Evolutionary conservation across 1,140 invertebrate genomes (phyloP).

Genomic region (Protaetia brevitarsis): DNA sequence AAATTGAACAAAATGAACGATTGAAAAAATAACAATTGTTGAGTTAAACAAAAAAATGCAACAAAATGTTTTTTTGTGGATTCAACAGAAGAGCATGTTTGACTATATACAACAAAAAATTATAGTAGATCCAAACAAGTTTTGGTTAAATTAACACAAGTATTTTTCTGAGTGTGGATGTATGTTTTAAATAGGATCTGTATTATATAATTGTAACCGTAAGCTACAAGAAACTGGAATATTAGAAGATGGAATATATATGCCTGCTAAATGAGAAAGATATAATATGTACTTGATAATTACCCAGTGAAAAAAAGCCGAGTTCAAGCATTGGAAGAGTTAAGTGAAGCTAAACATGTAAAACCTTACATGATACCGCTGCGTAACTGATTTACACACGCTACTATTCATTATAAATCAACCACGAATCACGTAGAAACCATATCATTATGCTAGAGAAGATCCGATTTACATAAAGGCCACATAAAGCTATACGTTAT

Average conservation of each 20-base stretch:
- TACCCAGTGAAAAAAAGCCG: not conserved
- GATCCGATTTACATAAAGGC: slow-evolving; percentile 1
- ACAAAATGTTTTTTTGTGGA: no score
- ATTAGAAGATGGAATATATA: not conserved
- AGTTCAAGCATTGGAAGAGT: not conserved
- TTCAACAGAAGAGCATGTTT: no score
- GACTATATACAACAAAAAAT: no score
- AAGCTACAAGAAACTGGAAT: no score
- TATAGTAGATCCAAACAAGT: no score
- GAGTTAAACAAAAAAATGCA: no score
- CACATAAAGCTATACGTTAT: not conserved
- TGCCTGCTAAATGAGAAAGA: not conserved
- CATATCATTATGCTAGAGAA: not conserved
- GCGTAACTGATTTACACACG: not conserved
- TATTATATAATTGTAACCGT: no score
- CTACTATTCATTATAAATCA: slow-evolving; percentile 11
- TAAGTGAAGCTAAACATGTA: not conserved
- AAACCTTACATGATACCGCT: not conserved
- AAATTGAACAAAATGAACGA: no score
- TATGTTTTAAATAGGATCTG: no score
- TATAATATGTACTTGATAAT: slow-evolving; percentile 2
- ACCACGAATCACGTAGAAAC: not conserved
- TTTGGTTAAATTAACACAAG: no score
- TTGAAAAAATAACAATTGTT: no score
- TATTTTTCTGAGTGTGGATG: no score